These are phyloP conservation scores for Acanthosoma haemorrhoidale DNA, from an alignment of 2,888 invertebrate genomes.

Conservation along the genomic window DNA sequence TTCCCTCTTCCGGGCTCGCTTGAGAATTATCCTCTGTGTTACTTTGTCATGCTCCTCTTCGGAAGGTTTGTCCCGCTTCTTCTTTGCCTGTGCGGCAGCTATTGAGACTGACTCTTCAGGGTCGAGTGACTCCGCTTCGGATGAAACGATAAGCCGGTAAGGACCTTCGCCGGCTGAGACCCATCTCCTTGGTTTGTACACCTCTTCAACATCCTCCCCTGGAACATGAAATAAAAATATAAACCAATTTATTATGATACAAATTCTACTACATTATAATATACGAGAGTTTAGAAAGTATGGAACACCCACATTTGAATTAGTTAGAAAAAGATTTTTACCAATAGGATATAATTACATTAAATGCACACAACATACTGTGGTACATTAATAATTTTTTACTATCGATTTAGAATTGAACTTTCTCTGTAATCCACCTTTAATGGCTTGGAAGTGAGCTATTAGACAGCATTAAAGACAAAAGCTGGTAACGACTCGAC, in stretches of 20 bases:
- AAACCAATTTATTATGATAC: not conserved
- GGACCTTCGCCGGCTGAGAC: constrained; percentile 36
- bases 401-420: too few species aligned
- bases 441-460: too few species aligned
- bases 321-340: too few species aligned
- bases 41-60: constrained; percentile 35
- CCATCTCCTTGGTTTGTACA: constrained; percentile 36
- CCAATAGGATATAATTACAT: too few species aligned
- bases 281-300: too few species aligned
- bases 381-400: too few species aligned
- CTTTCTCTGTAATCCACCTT: too few species aligned
- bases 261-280: not conserved
- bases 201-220: constrained; percentile 31
- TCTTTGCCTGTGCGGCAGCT: constrained; percentile 33
- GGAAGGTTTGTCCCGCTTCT: constrained; percentile 20
- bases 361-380: too few species aligned
- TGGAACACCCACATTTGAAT: too few species aligned
- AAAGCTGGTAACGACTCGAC: too few species aligned
- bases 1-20: constrained; percentile 33
- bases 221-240: constrained; percentile 19
- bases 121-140: constrained; percentile 31
- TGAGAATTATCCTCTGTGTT: constrained; percentile 34
- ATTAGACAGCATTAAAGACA: too few species aligned
- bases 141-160: constrained; percentile 39
- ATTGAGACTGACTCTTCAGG: constrained; percentile 32